Conservation (phyloP, 2,797 vertebrate species). For the Heliangelus exortis region DNA sequence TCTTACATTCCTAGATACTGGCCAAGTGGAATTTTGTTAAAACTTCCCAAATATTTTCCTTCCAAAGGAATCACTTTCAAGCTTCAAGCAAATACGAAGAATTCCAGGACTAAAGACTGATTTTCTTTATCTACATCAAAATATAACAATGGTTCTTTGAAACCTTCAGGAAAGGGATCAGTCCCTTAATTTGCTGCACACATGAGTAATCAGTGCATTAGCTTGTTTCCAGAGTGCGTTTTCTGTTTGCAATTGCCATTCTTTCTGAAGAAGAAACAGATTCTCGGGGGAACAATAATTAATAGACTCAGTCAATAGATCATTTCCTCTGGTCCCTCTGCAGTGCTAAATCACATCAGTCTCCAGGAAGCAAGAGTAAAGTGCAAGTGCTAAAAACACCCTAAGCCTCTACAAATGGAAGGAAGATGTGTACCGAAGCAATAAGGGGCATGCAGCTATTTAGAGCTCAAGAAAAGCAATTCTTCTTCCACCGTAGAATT, state of each 20-base stretch:
- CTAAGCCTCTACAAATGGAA: background rate
- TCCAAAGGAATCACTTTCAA: background rate
- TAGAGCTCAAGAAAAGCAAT: background rate
- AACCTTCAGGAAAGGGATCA: background rate
- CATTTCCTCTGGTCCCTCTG: conserved; percentile 22
- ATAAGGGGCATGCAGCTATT: accelerated
- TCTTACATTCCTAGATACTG: background rate
- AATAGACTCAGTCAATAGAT: conserved; percentile 51
- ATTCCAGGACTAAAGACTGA: background rate
- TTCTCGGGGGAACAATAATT: conserved; percentile 37
- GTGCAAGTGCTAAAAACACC: background rate
- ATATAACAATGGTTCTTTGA: background rate
- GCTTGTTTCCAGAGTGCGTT: background rate
- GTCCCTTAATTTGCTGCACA: background rate
- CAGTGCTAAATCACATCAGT: background rate
- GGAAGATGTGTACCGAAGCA: background rate
- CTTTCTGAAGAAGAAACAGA: background rate
- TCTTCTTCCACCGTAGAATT: background rate
- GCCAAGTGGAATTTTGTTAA: background rate
- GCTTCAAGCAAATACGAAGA: background rate
- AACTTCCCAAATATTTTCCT: background rate
- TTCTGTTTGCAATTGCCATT: background rate
- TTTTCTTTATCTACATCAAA: background rate
- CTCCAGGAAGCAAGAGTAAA: conserved; percentile 43
- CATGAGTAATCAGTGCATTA: background rate